phyloP scores from a whole-genome alignment of 2,113 vertebrate species.

The Laterallus jamaicensis region DNA sequence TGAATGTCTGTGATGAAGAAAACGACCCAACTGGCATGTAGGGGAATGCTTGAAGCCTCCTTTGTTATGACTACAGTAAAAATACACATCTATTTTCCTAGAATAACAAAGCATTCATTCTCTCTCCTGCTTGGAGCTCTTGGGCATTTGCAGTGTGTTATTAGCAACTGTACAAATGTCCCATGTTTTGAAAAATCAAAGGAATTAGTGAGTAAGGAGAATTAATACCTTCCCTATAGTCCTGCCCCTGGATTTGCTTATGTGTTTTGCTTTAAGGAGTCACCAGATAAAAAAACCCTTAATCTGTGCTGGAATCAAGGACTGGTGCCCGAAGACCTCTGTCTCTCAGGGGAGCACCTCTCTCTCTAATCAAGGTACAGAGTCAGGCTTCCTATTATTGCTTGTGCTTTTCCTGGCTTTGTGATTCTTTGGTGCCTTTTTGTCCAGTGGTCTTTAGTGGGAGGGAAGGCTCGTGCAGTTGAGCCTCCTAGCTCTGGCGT shows the following conservation, averaged over 20 bases:
- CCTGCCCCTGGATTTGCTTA: not conserved
- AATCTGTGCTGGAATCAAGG: constrained; percentile 5
- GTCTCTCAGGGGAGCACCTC: not conserved
- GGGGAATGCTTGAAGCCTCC: constrained; percentile 29
- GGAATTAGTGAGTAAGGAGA: not conserved
- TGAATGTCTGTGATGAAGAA: constrained; percentile 13
- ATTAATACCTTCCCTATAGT: constrained; percentile 8
- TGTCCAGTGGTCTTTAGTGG: not conserved
- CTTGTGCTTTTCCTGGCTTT: not conserved
- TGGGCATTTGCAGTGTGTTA: not conserved
- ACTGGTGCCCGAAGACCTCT: not conserved
- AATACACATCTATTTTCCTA: constrained; percentile 52
- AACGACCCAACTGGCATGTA: constrained; percentile 8
- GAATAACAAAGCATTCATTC: constrained; percentile 35
- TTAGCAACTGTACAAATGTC: constrained; percentile 2
- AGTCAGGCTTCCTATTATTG: not conserved
- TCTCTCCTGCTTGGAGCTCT: constrained; percentile 12
- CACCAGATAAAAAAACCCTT: not conserved
- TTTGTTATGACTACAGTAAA: constrained; percentile 61
- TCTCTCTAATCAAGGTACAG: not conserved
- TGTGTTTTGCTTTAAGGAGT: not conserved
- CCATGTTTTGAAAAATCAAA: constrained; percentile 41
- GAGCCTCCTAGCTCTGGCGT: not conserved
- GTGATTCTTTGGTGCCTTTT: not conserved
- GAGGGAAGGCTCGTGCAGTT: not conserved